Conservation (phyloP, 2,113 vertebrate genomes). For the Anolis sagrei region DNA sequence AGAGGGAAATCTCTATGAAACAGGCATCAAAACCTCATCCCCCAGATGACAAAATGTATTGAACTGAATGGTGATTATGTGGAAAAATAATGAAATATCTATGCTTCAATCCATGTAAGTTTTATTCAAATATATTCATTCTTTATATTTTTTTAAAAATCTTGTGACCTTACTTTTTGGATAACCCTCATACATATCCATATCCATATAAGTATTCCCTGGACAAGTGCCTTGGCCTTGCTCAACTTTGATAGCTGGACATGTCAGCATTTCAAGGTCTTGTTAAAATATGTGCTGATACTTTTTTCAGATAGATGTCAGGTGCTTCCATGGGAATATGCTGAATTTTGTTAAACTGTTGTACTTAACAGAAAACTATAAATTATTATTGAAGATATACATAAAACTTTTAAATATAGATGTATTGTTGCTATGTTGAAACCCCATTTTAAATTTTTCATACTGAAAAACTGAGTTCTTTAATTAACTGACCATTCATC, state of each 20-base stretch:
- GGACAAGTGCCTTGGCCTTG: neutral
- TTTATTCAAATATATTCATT: too few species aligned
- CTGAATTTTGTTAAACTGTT: neutral
- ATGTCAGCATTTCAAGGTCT: neutral
- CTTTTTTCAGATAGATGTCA: neutral
- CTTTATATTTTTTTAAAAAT: too few species aligned
- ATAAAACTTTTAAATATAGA: neutral
- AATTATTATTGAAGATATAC: neutral
- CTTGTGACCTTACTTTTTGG: too few species aligned
- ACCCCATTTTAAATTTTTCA: neutral
- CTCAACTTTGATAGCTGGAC: neutral
- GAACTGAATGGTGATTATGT: too few species aligned
- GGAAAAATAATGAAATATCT: too few species aligned
- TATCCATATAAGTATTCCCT: neutral
- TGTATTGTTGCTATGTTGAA: neutral
- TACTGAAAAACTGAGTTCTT: neutral
- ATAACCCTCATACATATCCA: too few species aligned
- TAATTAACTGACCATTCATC: neutral
- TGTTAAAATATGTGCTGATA: neutral
- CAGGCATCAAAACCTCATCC: too few species aligned
- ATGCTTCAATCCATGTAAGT: too few species aligned
- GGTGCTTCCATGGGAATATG: constrained; percentile 8
- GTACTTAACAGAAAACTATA: neutral
- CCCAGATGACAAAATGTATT: too few species aligned
- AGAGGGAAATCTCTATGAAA: too few species aligned